Conservation (phyloP, 2,888 invertebrate species). For the Helobdella robusta region DNA sequence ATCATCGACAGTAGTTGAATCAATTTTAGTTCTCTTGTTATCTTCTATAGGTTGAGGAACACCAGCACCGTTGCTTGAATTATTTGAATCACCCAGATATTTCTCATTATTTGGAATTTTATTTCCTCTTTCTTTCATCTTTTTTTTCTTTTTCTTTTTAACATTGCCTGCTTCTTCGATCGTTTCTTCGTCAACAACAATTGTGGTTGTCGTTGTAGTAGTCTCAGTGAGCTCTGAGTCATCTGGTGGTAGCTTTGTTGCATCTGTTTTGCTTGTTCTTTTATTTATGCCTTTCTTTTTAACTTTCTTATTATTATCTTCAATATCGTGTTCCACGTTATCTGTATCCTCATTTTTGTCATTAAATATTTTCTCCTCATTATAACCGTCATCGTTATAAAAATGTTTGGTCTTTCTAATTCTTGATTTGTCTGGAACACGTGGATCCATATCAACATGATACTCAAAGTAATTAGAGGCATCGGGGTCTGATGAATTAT, state of each 20-base stretch:
- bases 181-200: not conserved
- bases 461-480: conserved; percentile 19
- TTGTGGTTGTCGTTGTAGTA: not conserved
- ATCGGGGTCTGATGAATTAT: conserved; percentile 8
- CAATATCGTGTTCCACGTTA: not conserved
- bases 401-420: conserved; percentile 1
- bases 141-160: not conserved
- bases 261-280: not conserved
- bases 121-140: not conserved
- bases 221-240: not conserved
- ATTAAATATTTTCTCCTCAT: not conserved
- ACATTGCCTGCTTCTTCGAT: not conserved
- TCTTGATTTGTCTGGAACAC: not conserved
- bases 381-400: not conserved
- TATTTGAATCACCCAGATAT: no score
- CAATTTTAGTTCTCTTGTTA: no score
- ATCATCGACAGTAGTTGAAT: no score
- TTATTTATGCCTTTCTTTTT: not conserved
- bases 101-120: not conserved
- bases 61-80: no score
- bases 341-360: not conserved
- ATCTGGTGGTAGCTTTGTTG: not conserved
- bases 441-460: conserved; percentile 7
- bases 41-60: no score
- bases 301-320: not conserved